Conservation (phyloP, 2,113 vertebrate genomes). For the Myrmecobius fasciatus region DNA sequence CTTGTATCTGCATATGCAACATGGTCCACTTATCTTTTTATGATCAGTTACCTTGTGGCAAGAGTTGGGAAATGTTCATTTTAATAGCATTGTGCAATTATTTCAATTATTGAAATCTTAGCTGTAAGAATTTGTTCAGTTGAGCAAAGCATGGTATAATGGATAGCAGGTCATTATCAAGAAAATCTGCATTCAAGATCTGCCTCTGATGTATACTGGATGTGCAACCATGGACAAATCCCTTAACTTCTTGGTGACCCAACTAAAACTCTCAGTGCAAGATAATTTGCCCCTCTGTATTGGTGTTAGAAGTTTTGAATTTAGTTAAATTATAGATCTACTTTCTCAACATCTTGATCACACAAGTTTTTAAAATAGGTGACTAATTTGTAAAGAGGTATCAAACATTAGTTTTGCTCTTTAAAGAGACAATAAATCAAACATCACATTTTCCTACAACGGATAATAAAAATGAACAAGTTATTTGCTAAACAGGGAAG, state of each 20-base stretch:
- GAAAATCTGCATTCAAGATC: neutral
- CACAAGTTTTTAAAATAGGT: neutral
- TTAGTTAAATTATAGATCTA: neutral
- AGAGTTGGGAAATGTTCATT: neutral
- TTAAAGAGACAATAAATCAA: neutral
- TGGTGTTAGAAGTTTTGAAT: neutral
- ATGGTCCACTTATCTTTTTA: neutral
- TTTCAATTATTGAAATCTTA: neutral
- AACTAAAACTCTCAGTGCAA: neutral
- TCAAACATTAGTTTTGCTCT: neutral
- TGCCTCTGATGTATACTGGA: neutral
- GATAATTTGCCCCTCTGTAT: neutral
- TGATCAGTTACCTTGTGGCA: neutral
- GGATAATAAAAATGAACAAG: neutral
- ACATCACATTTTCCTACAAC: neutral
- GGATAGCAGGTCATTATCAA: neutral
- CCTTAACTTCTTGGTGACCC: neutral
- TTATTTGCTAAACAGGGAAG: neutral
- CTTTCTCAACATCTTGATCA: neutral
- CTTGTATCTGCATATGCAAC: neutral
- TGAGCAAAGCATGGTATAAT: neutral
- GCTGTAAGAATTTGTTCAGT: neutral
- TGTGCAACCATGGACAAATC: neutral
- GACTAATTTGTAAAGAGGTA: neutral
- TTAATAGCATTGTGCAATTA: neutral